Conservation (phyloP, 2,113 vertebrate genomes). For the Pseudorectes ferrugineus region DNA sequence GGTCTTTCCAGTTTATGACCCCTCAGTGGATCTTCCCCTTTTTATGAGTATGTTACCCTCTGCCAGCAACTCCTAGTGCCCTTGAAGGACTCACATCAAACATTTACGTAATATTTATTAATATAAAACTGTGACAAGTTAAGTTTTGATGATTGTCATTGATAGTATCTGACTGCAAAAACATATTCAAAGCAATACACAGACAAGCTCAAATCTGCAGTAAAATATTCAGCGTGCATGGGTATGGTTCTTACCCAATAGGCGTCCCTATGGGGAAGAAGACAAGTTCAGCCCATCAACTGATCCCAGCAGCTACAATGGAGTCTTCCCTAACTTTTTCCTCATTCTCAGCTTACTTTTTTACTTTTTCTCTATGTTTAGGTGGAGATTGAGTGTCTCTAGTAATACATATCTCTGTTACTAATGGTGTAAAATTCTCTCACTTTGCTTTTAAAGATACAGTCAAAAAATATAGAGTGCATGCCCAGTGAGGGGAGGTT, state of each 20-base stretch:
- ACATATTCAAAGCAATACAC: neutral
- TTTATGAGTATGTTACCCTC: too few species aligned
- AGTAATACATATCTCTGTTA: neutral
- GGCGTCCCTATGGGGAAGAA: neutral
- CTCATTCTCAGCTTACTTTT: neutral
- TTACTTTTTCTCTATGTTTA: neutral
- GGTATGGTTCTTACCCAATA: neutral
- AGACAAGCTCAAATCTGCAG: neutral
- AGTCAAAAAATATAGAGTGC: neutral
- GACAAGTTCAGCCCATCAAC: neutral
- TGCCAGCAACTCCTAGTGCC: neutral
- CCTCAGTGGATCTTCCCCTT: neutral
- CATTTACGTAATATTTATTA: neutral
- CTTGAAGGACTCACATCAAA: neutral
- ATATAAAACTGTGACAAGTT: neutral
- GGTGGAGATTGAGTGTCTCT: neutral
- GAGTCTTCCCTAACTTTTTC: neutral
- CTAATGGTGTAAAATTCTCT: neutral
- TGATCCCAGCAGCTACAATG: neutral
- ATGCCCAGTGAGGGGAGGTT: neutral
- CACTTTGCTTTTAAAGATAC: neutral
- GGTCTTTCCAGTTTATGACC: neutral
- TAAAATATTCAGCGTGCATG: neutral
- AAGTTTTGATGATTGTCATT: rapidly evolving
- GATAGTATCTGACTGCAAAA: neutral